Percentiles rank a stretch among this genome's conserved stretches.
phyloP scores from a whole-genome alignment of 2,888 invertebrate genomes.

The Congeria kusceri region DNA sequence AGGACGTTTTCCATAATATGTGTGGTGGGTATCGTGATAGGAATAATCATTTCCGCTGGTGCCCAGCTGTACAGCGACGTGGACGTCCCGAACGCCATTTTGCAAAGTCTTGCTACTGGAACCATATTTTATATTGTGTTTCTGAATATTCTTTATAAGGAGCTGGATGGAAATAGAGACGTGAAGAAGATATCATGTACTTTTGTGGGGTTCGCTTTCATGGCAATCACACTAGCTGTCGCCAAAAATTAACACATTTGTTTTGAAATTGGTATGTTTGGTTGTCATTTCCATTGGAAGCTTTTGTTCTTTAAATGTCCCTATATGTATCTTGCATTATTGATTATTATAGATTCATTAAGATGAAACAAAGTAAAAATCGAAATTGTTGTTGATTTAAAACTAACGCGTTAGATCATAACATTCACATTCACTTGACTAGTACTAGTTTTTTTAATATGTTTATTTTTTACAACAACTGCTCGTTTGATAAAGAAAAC shows the following conservation, averaged over 20 bases:
- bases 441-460: too few species aligned
- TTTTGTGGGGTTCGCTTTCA: conserved; percentile 79
- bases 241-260: conserved; percentile 51
- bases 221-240: conserved; percentile 79
- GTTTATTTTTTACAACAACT: too few species aligned
- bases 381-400: too few species aligned
- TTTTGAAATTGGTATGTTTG: neutral
- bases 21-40: conserved; percentile 77
- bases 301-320: too few species aligned
- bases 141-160: conserved; percentile 80
- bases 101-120: conserved; percentile 80
- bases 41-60: conserved; percentile 78
- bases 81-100: conserved; percentile 78
- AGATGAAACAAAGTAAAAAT: too few species aligned
- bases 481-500: too few species aligned
- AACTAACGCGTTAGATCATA: too few species aligned
- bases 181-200: conserved; percentile 78
- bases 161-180: conserved; percentile 78
- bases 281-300: neutral
- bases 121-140: conserved; percentile 81
- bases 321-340: too few species aligned
- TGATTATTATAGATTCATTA: too few species aligned
- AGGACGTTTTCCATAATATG: conserved; percentile 78
- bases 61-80: conserved; percentile 78
- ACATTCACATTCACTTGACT: too few species aligned